Evolutionary conservation across 2,113 vertebrate genomes (phyloP).

Genomic region (Anarhynchus alexandrinus): DNA sequence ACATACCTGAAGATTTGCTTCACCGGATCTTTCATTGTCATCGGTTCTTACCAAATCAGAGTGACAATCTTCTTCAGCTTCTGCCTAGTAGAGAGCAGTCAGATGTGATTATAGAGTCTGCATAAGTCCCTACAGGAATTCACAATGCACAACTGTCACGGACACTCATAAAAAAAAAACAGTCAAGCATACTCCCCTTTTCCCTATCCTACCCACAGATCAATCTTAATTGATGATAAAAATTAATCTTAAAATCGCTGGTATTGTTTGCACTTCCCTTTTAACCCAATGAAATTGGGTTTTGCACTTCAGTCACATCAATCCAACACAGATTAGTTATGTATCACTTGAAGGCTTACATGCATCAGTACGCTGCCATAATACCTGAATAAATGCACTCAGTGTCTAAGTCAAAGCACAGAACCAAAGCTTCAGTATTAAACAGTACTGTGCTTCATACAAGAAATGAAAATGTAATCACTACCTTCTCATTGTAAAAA

Average conservation of each 20-base stretch:
- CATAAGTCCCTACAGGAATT: neutral
- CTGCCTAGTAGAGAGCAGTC: conserved; percentile 77
- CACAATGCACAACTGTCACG: neutral
- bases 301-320: neutral
- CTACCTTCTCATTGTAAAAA: neutral
- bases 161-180: neutral
- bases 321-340: neutral
- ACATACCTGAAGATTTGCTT: conserved; percentile 86
- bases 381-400: neutral
- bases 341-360: neutral
- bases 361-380: neutral
- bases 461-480: neutral
- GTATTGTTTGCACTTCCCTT: neutral
- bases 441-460: neutral
- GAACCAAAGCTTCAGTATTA: neutral
- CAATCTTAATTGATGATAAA: neutral
- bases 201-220: neutral
- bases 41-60: conserved; percentile 77
- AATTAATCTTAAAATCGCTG: neutral
- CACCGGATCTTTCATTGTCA: conserved; percentile 81
- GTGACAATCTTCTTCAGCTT: conserved; percentile 87
- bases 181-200: neutral
- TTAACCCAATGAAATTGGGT: neutral
- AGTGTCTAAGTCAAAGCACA: neutral
- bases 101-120: neutral